Evolutionary conservation across 2,888 invertebrate genomes (phyloP).

Genomic region (Lasiommata megera): DNA sequence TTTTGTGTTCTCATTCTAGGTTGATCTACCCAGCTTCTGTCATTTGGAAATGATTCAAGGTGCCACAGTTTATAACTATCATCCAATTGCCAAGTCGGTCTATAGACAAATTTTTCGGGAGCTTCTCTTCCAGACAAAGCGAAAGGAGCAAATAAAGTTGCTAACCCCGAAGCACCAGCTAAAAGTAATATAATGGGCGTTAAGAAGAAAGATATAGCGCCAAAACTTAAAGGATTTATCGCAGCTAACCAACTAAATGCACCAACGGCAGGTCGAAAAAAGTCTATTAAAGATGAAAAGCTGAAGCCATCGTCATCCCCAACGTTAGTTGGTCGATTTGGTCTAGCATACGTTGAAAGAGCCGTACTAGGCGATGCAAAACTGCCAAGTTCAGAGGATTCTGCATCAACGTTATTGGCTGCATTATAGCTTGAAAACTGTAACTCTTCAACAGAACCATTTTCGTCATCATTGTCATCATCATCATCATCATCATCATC

Average conservation of each 20-base stretch:
- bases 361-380: constrained; percentile 51
- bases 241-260: constrained; percentile 77
- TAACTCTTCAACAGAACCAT: constrained; percentile 60
- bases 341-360: constrained; percentile 50
- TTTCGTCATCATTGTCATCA: constrained; percentile 50
- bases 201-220: constrained; percentile 81
- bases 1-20: constrained; percentile 43
- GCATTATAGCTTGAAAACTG: constrained; percentile 63
- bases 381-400: constrained; percentile 48
- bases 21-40: constrained; percentile 41
- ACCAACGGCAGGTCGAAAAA: constrained; percentile 74
- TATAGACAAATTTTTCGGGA: constrained; percentile 59
- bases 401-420: constrained; percentile 45
- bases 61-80: constrained; percentile 79
- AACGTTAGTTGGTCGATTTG: constrained; percentile 47
- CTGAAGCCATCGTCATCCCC: constrained; percentile 74
- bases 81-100: constrained; percentile 82
- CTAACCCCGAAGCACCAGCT: constrained; percentile 82
- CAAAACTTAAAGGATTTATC: constrained; percentile 81
- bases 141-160: constrained; percentile 84
- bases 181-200: constrained; percentile 84
- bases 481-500: constrained; percentile 57
- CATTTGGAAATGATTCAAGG: constrained; percentile 59
- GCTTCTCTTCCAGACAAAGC: constrained; percentile 75
- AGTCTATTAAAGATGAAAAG: constrained; percentile 64